Conservation (phyloP, 2,888 invertebrate genomes). For the Lithophane ornitopus region DNA sequence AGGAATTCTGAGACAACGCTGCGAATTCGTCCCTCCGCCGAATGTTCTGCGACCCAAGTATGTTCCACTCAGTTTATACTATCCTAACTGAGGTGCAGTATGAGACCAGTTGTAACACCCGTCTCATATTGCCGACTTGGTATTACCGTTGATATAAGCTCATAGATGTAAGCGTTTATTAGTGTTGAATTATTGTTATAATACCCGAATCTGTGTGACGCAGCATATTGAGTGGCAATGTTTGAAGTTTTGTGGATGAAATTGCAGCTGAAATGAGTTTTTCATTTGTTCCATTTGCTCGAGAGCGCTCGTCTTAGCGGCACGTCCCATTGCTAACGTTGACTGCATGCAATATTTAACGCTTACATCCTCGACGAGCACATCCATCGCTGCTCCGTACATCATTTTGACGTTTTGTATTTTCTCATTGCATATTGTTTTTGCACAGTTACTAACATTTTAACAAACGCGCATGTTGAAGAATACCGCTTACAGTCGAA, state of each 20-base stretch:
- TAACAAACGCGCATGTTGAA: slow-evolving; percentile 82
- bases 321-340: slow-evolving; percentile 89
- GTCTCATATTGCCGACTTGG: slow-evolving; percentile 61
- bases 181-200: slow-evolving; percentile 65
- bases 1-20: slow-evolving; percentile 98
- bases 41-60: slow-evolving; percentile 94
- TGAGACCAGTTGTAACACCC: slow-evolving; percentile 39
- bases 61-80: slow-evolving; percentile 82
- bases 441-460: slow-evolving; percentile 80
- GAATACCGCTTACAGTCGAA: slow-evolving; percentile 77
- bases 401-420: slow-evolving; percentile 79
- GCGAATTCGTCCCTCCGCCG: slow-evolving; percentile 94
- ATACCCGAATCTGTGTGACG: slow-evolving; percentile 64
- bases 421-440: slow-evolving; percentile 81
- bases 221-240: slow-evolving; percentile 68
- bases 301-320: slow-evolving; percentile 85
- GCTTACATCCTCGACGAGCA: slow-evolving; percentile 85
- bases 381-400: slow-evolving; percentile 82
- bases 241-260: slow-evolving; percentile 72
- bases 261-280: slow-evolving; percentile 78
- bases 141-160: slow-evolving; percentile 56
- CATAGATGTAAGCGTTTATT: slow-evolving; percentile 69
- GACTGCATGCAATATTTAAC: slow-evolving; percentile 91
- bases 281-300: slow-evolving; percentile 84
- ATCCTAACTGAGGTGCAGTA: slow-evolving; percentile 39